A percentile compares a stretch with the other conserved stretches of the same genome.
phyloP scores from a whole-genome alignment of 2,113 vertebrate species.

The Hydrolagus affinis region DNA sequence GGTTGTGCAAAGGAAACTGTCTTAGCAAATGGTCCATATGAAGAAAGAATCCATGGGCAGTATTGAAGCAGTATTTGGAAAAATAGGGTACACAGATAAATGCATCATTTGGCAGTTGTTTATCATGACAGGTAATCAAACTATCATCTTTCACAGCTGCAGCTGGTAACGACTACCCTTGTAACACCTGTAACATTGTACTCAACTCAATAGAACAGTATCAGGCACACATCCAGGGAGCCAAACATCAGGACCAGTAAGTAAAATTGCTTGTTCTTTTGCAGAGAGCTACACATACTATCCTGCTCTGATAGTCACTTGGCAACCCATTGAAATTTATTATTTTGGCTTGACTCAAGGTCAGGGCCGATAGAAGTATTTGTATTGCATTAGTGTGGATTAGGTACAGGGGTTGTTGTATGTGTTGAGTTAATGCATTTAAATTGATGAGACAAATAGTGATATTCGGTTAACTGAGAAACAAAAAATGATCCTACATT shows the following conservation, averaged over 20 bases:
- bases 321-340: background rate
- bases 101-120: slow-evolving; percentile 11
- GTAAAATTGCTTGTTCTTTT: slow-evolving; percentile 43
- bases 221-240: slow-evolving; percentile 90
- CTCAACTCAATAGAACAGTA: slow-evolving; percentile 97
- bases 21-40: background rate
- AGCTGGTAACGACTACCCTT: slow-evolving; percentile 83
- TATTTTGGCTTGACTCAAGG: background rate
- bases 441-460: background rate
- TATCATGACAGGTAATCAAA: slow-evolving; percentile 12
- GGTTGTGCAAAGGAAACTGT: background rate
- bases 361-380: too few relatives aligned
- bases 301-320: background rate
- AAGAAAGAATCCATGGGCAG: background rate
- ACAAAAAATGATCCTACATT: too few relatives aligned
- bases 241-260: slow-evolving; percentile 97
- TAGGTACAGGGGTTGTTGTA: background rate
- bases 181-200: slow-evolving; percentile 82
- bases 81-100: background rate
- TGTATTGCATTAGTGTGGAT: background rate
- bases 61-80: background rate
- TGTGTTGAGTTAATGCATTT: background rate
- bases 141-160: slow-evolving; percentile 53
- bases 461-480: background rate
- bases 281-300: slow-evolving; percentile 9